phyloP scores from a whole-genome alignment of 2,113 vertebrate genomes.

The Manacus vitellinus region DNA sequence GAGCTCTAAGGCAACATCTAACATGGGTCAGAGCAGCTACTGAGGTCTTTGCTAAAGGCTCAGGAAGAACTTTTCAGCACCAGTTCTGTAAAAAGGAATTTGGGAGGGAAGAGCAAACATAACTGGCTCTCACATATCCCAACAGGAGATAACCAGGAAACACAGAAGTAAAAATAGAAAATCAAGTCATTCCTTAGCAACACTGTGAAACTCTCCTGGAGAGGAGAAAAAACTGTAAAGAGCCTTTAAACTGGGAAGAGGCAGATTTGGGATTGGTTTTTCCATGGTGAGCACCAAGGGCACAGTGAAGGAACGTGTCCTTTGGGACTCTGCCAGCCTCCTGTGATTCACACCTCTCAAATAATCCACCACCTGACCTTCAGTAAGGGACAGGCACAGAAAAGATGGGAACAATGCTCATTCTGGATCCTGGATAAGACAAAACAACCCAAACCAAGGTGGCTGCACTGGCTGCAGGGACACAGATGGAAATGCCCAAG shows the following conservation, averaged over 20 bases:
- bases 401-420: rapidly evolving
- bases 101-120: background rate
- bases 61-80: background rate
- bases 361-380: background rate
- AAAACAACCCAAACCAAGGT: background rate
- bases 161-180: background rate
- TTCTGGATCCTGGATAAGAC: background rate
- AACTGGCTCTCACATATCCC: background rate
- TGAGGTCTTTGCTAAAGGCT: background rate
- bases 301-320: rapidly evolving
- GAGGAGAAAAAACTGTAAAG: background rate
- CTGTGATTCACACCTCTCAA: background rate
- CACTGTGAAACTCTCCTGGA: background rate
- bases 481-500: rapidly evolving
- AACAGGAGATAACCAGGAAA: background rate
- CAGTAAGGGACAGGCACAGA: background rate
- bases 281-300: background rate
- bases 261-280: background rate
- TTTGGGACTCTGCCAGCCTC: background rate
- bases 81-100: background rate
- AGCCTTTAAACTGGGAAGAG: background rate
- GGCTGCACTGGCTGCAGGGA: background rate
- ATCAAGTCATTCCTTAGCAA: background rate
- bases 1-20: background rate
- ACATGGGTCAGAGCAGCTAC: background rate